These are phyloP conservation scores for Phoeniculus purpureus DNA, from an alignment of 2,797 vertebrate genomes.

Conservation along the genomic window DNA sequence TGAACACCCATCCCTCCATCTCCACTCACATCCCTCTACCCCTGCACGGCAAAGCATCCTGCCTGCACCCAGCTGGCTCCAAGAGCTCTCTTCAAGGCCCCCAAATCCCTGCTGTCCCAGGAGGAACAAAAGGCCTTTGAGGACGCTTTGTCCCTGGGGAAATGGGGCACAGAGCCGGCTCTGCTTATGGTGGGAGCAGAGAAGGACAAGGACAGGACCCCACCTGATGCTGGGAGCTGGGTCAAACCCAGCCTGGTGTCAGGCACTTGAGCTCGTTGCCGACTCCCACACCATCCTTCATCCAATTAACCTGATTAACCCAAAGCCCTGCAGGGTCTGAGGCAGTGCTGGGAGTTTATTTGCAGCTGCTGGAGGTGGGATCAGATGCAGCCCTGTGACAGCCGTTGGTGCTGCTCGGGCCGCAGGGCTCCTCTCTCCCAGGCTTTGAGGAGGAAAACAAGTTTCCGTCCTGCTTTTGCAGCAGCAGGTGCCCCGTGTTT, in stretches of 20 bases:
- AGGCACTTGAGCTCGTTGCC: rapidly evolving
- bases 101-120: rapidly evolving
- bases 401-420: rapidly evolving
- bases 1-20: background rate
- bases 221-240: rapidly evolving
- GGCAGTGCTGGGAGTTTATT: background rate
- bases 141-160: background rate
- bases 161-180: rapidly evolving
- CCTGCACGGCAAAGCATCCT: rapidly evolving
- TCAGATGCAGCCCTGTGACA: rapidly evolving
- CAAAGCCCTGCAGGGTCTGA: background rate
- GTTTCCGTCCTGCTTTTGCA: background rate
- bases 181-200: rapidly evolving
- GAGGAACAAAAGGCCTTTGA: background rate
- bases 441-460: background rate
- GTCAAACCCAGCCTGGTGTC: rapidly evolving
- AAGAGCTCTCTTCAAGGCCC: rapidly evolving
- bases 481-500: background rate
- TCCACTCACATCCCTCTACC: background rate
- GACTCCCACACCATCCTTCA: background rate
- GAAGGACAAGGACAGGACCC: background rate
- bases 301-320: rapidly evolving
- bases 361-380: rapidly evolving
- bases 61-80: background rate
- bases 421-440: background rate